Evolutionary conservation across 2,888 invertebrate species (phyloP).

Genomic region (Heteromurus nitidus): DNA sequence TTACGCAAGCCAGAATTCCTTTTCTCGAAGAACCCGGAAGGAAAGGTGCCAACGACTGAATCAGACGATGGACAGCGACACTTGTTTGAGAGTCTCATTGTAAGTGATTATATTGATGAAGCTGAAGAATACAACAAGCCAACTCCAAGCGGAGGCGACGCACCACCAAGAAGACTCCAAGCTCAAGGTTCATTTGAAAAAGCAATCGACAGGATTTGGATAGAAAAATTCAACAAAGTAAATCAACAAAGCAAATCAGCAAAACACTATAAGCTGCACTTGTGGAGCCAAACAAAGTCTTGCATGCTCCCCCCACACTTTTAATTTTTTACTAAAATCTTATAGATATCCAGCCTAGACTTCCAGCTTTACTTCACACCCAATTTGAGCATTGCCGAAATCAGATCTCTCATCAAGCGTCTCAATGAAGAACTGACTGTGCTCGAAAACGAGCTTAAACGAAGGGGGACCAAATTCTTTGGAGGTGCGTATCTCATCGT

Average conservation of each 20-base stretch:
- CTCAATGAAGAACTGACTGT: slow-evolving; percentile 73
- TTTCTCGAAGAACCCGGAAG: slow-evolving; percentile 76
- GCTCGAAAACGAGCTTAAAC: slow-evolving; percentile 75
- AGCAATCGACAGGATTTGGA: slow-evolving; percentile 84
- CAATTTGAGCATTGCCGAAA: slow-evolving; percentile 1
- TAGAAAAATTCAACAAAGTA: slow-evolving; percentile 81
- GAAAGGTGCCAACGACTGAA: slow-evolving; percentile 77
- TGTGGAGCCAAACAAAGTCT: no score
- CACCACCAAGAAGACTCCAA: slow-evolving; percentile 79
- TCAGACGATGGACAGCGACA: slow-evolving; percentile 76
- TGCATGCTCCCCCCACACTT: no score
- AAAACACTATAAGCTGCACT: no score
- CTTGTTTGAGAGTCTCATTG: slow-evolving; percentile 78
- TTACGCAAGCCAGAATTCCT: slow-evolving; percentile 78
- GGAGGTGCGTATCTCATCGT: no score
- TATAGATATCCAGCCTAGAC: slow-evolving; percentile 40
- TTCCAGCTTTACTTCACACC: slow-evolving; percentile 25
- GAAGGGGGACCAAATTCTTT: slow-evolving; percentile 75
- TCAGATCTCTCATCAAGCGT: slow-evolving; percentile 25
- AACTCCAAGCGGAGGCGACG: slow-evolving; percentile 36
- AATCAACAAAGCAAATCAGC: no score
- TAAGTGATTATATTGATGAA: slow-evolving; percentile 79
- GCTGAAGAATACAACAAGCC: slow-evolving; percentile 76
- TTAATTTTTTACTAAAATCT: not conserved
- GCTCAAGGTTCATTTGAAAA: slow-evolving; percentile 79